phyloP scores from a whole-genome alignment of 2,888 invertebrate genomes.

The Gymnosoma rotundatum region DNA sequence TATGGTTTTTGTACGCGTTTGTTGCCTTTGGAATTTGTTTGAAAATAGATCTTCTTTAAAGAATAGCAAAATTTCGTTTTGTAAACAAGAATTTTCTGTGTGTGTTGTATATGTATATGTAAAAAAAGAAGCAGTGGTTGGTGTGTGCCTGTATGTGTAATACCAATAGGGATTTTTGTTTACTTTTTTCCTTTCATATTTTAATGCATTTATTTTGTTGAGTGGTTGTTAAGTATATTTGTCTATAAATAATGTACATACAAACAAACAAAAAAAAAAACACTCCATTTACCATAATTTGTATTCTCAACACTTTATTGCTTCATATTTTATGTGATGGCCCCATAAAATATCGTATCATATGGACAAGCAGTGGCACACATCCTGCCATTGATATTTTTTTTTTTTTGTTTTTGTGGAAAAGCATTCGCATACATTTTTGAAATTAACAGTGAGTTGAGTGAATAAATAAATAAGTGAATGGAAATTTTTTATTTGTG shows the following conservation, averaged over 20 bases:
- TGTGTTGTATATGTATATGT: neutral
- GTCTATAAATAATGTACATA: conserved; percentile 8
- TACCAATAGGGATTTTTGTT: neutral
- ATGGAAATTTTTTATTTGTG: too few relatives aligned
- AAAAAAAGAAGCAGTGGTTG: neutral
- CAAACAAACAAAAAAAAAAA: neutral
- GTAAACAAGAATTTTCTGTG: neutral
- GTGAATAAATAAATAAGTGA: too few relatives aligned
- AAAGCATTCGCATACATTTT: too few relatives aligned
- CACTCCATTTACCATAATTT: conserved; percentile 67
- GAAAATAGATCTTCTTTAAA: conserved; percentile 8
- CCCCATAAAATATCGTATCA: conserved; percentile 51
- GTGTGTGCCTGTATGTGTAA: neutral
- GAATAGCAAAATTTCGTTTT: neutral
- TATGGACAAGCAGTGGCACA: conserved; percentile 10
- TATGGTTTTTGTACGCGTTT: conserved; percentile 25
- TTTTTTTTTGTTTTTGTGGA: neutral
- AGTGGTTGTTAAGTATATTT: conserved; percentile 23
- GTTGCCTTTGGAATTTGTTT: conserved; percentile 7
- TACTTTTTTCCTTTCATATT: neutral
- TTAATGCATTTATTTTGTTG: neutral
- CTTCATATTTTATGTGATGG: conserved; percentile 64
- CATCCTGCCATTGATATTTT: neutral
- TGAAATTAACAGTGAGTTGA: too few relatives aligned
- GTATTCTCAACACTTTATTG: conserved; percentile 68